These are phyloP conservation scores for Drosophila mojavensis DNA, from an alignment of 1,140 invertebrate genomes.

Conservation along the genomic window DNA sequence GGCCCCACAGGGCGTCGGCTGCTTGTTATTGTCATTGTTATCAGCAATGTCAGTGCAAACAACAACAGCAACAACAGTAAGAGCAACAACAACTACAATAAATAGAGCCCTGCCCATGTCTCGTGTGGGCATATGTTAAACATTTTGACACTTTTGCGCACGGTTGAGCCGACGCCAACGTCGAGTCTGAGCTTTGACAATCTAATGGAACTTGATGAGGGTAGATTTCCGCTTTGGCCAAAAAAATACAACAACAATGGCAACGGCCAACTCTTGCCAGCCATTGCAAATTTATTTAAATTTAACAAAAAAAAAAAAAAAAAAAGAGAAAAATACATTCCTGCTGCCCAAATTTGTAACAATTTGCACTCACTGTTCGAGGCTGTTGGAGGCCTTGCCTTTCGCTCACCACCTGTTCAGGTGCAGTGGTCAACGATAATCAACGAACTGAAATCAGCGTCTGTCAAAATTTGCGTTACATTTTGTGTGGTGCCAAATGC, in stretches of 20 bases:
- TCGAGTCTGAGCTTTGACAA: constrained; percentile 63
- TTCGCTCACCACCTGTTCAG: constrained; percentile 2
- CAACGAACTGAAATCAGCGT: constrained; percentile 62
- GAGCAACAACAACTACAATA: constrained; percentile 8
- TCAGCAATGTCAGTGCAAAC: constrained; percentile 68
- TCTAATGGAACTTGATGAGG: constrained; percentile 71
- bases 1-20: constrained; percentile 35
- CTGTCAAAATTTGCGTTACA: constrained; percentile 43
- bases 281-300: constrained; percentile 43
- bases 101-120: constrained; percentile 17
- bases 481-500: constrained; percentile 12
- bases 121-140: constrained; percentile 78
- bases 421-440: constrained; percentile 47
- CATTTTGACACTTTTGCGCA: constrained; percentile 78
- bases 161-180: constrained; percentile 46
- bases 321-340: background rate
- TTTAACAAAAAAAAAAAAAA: constrained; percentile 28
- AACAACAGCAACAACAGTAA: constrained; percentile 32
- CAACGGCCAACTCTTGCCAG: constrained; percentile 10
- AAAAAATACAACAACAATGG: constrained; percentile 4
- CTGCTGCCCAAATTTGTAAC: constrained; percentile 45
- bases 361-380: constrained; percentile 34
- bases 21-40: constrained; percentile 78
- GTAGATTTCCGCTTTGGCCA: constrained; percentile 48
- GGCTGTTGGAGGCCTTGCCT: background rate